A percentile compares a stretch with the other conserved stretches of the same genome.
phyloP scores from a whole-genome alignment of 2,797 vertebrate species.

The Oceanodroma leucorhoa region DNA sequence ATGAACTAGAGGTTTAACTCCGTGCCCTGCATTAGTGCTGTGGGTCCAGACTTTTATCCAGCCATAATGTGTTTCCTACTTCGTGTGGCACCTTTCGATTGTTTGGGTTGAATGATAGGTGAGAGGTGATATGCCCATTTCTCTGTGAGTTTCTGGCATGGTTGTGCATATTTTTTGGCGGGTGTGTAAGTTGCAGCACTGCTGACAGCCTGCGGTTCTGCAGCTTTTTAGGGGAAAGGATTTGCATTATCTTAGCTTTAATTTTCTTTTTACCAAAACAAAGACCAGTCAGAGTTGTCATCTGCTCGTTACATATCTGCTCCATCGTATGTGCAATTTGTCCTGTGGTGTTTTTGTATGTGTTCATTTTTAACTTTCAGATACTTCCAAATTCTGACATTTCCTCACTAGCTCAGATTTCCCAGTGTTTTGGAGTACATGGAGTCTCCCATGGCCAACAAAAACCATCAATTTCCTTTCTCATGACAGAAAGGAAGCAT shows the following conservation, averaged over 20 bases:
- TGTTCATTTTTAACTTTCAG: constrained; percentile 55
- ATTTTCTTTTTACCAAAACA: constrained; percentile 54
- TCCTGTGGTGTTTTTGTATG: constrained; percentile 11
- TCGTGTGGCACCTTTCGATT: neutral
- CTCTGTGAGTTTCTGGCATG: neutral
- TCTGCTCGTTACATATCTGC: constrained; percentile 39
- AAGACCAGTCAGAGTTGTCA: constrained; percentile 51
- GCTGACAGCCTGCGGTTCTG: constrained; percentile 5
- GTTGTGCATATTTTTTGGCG: neutral
- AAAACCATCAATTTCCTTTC: constrained; percentile 57
- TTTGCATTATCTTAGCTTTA: constrained; percentile 57
- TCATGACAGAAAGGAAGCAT: constrained; percentile 55
- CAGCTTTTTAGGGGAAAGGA: constrained; percentile 41
- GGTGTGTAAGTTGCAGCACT: neutral
- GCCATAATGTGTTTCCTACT: neutral
- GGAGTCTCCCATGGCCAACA: constrained; percentile 50
- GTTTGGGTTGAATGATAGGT: neutral
- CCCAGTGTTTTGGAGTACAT: constrained; percentile 9
- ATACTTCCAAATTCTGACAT: constrained; percentile 43
- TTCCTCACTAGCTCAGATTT: constrained; percentile 55
- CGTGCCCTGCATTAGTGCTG: neutral
- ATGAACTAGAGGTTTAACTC: neutral
- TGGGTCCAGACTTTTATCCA: neutral
- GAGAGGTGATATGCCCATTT: neutral
- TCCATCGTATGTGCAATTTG: neutral